These are phyloP conservation scores for Hermaeophaga mercurialis DNA, from an alignment of 2,888 invertebrate species.

Conservation along the genomic window DNA sequence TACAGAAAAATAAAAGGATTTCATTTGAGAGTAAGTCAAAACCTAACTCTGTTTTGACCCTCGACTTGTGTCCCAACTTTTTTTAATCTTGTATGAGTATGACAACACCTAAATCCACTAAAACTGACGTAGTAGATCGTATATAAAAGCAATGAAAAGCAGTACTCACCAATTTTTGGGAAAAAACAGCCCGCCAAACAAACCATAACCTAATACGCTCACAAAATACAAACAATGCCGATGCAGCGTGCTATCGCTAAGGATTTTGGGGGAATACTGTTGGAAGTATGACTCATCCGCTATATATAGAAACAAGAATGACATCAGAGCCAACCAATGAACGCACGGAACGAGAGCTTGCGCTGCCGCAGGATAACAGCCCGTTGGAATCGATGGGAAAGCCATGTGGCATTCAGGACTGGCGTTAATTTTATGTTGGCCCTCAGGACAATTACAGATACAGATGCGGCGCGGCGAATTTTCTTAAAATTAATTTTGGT, in stretches of 20 bases:
- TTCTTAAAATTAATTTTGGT: too few species aligned
- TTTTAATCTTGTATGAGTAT: neutral
- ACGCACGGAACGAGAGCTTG: slow-evolving; percentile 46
- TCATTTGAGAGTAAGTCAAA: slow-evolving; percentile 1
- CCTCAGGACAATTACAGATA: slow-evolving; percentile 25
- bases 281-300: slow-evolving; percentile 55
- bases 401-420: slow-evolving; percentile 36
- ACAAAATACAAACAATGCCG: slow-evolving; percentile 45
- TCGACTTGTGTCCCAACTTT: neutral
- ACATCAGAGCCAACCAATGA: slow-evolving; percentile 51
- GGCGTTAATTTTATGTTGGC: slow-evolving; percentile 27
- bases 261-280: slow-evolving; percentile 54
- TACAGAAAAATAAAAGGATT: slow-evolving; percentile 4
- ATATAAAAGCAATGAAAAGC: slow-evolving; percentile 1
- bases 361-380: slow-evolving; percentile 44
- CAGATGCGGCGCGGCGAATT: slow-evolving; percentile 8
- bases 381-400: slow-evolving; percentile 47
- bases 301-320: slow-evolving; percentile 55
- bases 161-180: slow-evolving; percentile 12
- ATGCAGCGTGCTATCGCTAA: slow-evolving; percentile 45
- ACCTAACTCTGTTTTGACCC: neutral
- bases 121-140: neutral
- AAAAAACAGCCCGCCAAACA: slow-evolving; percentile 21
- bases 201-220: slow-evolving; percentile 35
- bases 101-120: slow-evolving; percentile 1